Base-by-base conservation (phyloP, 2,888 invertebrate species). In the Blera fallax region DNA sequence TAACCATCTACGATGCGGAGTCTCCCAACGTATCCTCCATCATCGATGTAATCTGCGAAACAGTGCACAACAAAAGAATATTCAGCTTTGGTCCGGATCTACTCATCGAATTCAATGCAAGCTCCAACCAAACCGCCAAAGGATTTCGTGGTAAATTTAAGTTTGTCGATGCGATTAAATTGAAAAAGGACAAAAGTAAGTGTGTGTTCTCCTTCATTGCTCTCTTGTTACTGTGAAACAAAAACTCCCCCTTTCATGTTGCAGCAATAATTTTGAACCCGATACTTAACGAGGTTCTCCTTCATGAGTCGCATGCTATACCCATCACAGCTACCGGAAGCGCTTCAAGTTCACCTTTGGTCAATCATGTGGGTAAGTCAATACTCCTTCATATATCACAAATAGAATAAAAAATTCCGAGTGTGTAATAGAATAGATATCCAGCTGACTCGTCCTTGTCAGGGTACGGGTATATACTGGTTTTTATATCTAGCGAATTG, bases 1-100 rank as follows among this genome's bases (percentile, higher is more conserved):
- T 97, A 91, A 96, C 96, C 89, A 95, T 97, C 81, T 96, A 96
- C 92, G 97, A 97, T 91, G 97, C 97, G 3, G 94, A 94, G 90
- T 95, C 90, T 0, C 90, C 95, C 89, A 93, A 95, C 27, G 93
- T 93, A 89, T 94, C 95, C 70, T 95, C 96, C 1, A 94, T 96
- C 87, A 96, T 97, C 90, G 95, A 95, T 64, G 95, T 97, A 89
- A 93, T 97, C 85, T 97, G 97, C 92, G 96, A 97, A 90, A 95
- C 96, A 91, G 94, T 95, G 72, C 94, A 95, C 91, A 95, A 95
- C 89, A 94, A 95, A 88, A 96, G 97, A 91, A 94, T 97, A 87
- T 93, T 96, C 87, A 97, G 97, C 62, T 96, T 96, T n/a, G 96
- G 97, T 3, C 94, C 96, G 8, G 95, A 96, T 88, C 93, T 97